Base-by-base conservation (phyloP, 2,113 vertebrate genomes). In the Chloropsis cyanopogon region DNA sequence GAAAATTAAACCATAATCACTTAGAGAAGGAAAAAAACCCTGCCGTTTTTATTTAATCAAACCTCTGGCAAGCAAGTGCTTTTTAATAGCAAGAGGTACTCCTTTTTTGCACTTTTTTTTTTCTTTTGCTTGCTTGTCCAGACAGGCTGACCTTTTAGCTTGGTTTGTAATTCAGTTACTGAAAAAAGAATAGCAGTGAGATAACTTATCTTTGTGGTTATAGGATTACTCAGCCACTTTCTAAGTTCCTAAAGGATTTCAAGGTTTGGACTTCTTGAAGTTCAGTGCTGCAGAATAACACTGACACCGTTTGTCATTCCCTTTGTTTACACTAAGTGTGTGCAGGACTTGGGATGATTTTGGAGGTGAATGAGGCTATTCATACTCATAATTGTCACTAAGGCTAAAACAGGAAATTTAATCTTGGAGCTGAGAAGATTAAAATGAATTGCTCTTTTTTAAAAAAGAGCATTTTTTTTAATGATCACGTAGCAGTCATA, bases 1-100 rank as follows among this genome's bases (percentile, higher is more conserved):
- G 93, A 93, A 98, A 97, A 97, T 95, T 88, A 87, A 97, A 97
- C 73, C 95, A 72, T 82, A 96, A 94, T 93, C 94, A 94, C 73
- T 96, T 95, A 91, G 63, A 91, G 88, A 93, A 96, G 93, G 76
- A 2, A 44, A 86, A 52, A 86, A 89, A 71, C 54, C 83, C 89
- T 92, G 44, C 87, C 94, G 21, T 83, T 97, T 90, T 96, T 92
- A 49, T 64, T 95, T 96, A 95, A 85, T 97, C 94, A 91, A 93
- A 88, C 84, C 71, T 88, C 94, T 47, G 82, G 80, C 86, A 71
- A 86, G 84, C 92, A 94, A 95, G 89, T 82, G 57, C 81, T 44
- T 68, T 96, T 96, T 96, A 53, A 93, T 60, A 73, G 49, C 72
- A 81, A 91, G 31, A 11, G 17, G n/a, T 37, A 35, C n/a, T 86